These are phyloP conservation scores for Phlogophora meticulosa DNA, from an alignment of 2,888 invertebrate species.

Conservation along the genomic window DNA sequence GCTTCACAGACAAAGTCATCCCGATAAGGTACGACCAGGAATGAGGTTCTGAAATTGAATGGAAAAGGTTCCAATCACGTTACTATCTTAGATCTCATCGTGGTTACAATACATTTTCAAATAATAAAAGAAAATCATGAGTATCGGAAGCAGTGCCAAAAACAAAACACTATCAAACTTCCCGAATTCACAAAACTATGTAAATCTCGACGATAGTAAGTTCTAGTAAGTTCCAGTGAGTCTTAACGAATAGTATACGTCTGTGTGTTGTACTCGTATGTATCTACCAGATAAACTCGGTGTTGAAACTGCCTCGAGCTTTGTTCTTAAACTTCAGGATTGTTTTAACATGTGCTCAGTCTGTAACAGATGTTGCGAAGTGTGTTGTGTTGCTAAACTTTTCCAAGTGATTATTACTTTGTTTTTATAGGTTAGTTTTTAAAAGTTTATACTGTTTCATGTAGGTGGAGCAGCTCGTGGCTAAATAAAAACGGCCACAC, in stretches of 20 bases:
- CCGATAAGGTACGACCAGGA: too few relatives aligned
- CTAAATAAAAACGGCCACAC: too few relatives aligned
- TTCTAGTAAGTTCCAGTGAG: slow-evolving; percentile 12
- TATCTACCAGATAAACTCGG: slow-evolving; percentile 8
- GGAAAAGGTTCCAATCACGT: too few relatives aligned
- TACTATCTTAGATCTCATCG: too few relatives aligned
- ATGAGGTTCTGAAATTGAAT: too few relatives aligned
- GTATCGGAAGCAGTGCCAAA: too few relatives aligned
- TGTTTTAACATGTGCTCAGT: slow-evolving; percentile 39
- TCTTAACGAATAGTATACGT: slow-evolving; percentile 23
- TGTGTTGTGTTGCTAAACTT: slow-evolving; percentile 18
- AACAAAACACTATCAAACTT: neutral
- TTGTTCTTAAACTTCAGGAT: slow-evolving; percentile 29
- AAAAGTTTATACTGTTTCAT: neutral
- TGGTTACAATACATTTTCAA: too few relatives aligned
- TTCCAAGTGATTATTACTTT: neutral
- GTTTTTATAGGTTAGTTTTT: neutral
- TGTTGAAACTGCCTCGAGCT: slow-evolving; percentile 19
- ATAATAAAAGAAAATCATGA: too few relatives aligned
- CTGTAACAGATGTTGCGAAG: slow-evolving; percentile 38
- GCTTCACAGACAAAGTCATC: too few relatives aligned
- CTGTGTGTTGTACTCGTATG: neutral
- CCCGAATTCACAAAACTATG: slow-evolving; percentile 1
- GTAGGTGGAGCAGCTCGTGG: too few relatives aligned
- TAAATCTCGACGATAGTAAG: slow-evolving; percentile 16